These are phyloP conservation scores for Geotrypetes seraphini DNA, from an alignment of 2,797 vertebrate genomes.

Conservation along the genomic window DNA sequence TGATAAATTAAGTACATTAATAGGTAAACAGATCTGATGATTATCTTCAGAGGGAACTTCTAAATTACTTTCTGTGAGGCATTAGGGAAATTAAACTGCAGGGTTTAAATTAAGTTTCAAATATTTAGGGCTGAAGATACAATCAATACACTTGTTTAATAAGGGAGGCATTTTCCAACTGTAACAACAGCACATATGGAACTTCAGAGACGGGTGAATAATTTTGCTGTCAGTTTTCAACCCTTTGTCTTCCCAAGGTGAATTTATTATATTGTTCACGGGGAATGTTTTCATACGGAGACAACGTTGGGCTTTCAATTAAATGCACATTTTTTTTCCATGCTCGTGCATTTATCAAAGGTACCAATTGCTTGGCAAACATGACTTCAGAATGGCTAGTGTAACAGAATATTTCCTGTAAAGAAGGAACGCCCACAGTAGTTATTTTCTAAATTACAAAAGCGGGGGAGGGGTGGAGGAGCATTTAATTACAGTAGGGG, in stretches of 20 bases:
- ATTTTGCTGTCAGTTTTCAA: not conserved
- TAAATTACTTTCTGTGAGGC: not conserved
- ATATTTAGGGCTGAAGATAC: slow-evolving; percentile 1
- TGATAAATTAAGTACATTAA: slow-evolving; percentile 9
- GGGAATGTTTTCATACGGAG: too few relatives aligned
- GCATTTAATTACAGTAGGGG: too few relatives aligned
- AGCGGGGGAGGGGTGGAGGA: not conserved
- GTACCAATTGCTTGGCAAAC: not conserved
- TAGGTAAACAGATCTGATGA: slow-evolving; percentile 12
- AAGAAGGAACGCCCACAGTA: not conserved
- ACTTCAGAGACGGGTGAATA: not conserved
- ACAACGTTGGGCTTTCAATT: too few relatives aligned
- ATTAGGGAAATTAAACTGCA: slow-evolving; percentile 2
- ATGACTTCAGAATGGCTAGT: not conserved
- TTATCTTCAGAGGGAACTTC: slow-evolving; percentile 4
- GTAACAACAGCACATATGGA: not conserved
- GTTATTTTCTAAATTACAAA: not conserved
- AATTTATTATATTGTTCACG: too few relatives aligned
- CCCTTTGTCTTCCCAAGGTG: too few relatives aligned
- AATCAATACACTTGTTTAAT: not conserved
- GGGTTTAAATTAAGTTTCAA: slow-evolving; percentile 6
- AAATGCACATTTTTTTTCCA: not conserved
- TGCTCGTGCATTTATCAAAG: not conserved
- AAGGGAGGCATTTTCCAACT: not conserved
- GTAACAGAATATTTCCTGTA: not conserved